phyloP scores from a whole-genome alignment of 2,888 invertebrate genomes.

The Erannis defoliaria region DNA sequence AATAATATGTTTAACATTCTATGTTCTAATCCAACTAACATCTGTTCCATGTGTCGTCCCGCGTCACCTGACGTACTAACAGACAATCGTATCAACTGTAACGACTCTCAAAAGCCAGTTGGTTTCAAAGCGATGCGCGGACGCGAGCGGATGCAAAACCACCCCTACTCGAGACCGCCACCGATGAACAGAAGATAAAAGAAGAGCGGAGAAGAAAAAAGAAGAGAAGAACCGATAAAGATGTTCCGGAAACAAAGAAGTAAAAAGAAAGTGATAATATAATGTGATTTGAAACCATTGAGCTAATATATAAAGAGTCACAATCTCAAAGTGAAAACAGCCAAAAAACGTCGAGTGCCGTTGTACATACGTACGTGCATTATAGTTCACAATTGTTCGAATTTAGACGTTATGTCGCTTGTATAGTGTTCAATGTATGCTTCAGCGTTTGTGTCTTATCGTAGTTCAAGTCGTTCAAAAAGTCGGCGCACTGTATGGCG shows the following conservation, averaged over 20 bases:
- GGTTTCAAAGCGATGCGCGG: constrained; percentile 78
- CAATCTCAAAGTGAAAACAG: too few relatives aligned
- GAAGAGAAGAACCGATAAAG: neutral
- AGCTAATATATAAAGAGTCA: too few relatives aligned
- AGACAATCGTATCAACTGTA: constrained; percentile 56
- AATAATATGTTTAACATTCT: neutral
- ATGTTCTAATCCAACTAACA: constrained; percentile 52
- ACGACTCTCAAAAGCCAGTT: constrained; percentile 73
- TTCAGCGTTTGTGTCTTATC: too few relatives aligned
- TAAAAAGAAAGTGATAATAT: neutral
- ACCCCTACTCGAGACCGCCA: constrained; percentile 72
- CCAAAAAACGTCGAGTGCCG: too few relatives aligned
- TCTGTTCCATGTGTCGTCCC: constrained; percentile 53
- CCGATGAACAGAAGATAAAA: constrained; percentile 38
- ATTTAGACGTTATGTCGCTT: too few relatives aligned
- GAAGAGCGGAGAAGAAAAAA: neutral
- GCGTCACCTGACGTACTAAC: constrained; percentile 67
- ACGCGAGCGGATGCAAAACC: constrained; percentile 67
- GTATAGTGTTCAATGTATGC: too few relatives aligned
- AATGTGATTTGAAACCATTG: neutral
- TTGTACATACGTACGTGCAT: too few relatives aligned
- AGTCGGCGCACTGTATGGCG: too few relatives aligned
- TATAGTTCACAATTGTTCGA: too few relatives aligned
- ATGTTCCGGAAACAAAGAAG: neutral
- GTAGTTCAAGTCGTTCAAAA: too few relatives aligned